These are phyloP conservation scores for Choloepus didactylus DNA, from an alignment of 2,797 vertebrate species.

Conservation along the genomic window DNA sequence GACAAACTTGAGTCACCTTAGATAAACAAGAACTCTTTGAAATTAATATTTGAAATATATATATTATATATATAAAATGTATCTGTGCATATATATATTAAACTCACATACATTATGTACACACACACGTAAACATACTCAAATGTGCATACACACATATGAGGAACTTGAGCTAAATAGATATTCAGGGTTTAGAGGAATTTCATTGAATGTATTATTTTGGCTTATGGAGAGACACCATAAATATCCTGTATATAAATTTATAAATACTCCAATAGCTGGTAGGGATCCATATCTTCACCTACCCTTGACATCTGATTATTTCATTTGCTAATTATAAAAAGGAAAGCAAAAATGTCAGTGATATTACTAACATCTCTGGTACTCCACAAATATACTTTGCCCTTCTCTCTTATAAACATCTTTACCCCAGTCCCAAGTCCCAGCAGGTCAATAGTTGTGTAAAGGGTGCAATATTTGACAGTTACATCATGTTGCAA, in stretches of 20 bases:
- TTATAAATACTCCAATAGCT: not conserved
- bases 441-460: not conserved
- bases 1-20: not conserved
- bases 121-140: not conserved
- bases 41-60: not conserved
- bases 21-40: not conserved
- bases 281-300: not conserved
- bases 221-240: not conserved
- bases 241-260: conserved; percentile 19
- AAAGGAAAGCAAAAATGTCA: not conserved
- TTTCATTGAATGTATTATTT: conserved; percentile 29
- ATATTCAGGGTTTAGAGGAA: not conserved
- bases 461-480: conserved; percentile 53
- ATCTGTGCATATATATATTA: no score
- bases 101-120: not conserved
- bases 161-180: not conserved
- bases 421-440: not conserved
- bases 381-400: not conserved
- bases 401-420: conserved; percentile 48
- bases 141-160: not conserved
- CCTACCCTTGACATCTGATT: not conserved
- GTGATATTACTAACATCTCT: conserved; percentile 14
- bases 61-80: no score
- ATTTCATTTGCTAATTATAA: conserved; percentile 28
- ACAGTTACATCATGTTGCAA: conserved; percentile 38